phyloP scores from a whole-genome alignment of 2,113 vertebrate genomes.

The Lutjanus erythropterus region DNA sequence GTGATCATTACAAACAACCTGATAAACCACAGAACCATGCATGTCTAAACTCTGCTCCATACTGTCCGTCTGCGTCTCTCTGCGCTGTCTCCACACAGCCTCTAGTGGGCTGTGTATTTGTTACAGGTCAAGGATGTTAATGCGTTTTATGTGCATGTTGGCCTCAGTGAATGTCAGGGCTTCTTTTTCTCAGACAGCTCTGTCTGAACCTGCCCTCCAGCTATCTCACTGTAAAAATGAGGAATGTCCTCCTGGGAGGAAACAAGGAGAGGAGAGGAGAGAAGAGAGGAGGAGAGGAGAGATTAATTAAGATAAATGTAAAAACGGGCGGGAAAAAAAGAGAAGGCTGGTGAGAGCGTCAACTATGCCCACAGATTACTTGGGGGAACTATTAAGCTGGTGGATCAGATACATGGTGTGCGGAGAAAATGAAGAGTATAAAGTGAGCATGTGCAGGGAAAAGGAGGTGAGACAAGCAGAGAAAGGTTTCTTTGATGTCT shows the following conservation, averaged over 20 bases:
- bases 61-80: background rate
- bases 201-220: slow-evolving; percentile 65
- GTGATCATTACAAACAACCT: slow-evolving; percentile 25
- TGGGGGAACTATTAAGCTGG: slow-evolving; percentile 33
- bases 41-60: slow-evolving; percentile 18
- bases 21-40: slow-evolving; percentile 19
- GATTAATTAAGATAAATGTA: slow-evolving; percentile 58
- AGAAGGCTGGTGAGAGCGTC: slow-evolving; percentile 1
- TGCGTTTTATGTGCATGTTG: slow-evolving; percentile 35
- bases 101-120: slow-evolving; percentile 15
- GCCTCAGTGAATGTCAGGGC: slow-evolving; percentile 45
- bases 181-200: slow-evolving; percentile 46
- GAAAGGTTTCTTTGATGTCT: slow-evolving; percentile 80
- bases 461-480: slow-evolving; percentile 25
- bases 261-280: slow-evolving; percentile 10
- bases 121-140: slow-evolving; percentile 60
- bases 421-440: slow-evolving; percentile 43
- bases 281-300: slow-evolving; percentile 37
- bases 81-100: background rate
- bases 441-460: slow-evolving; percentile 46
- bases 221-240: slow-evolving; percentile 43
- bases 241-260: slow-evolving; percentile 41
- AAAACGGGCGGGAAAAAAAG: slow-evolving; percentile 1
- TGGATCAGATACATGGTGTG: slow-evolving; percentile 42
- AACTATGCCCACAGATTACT: slow-evolving; percentile 43